Base-by-base conservation (phyloP, 2,797 vertebrate genomes). In the Poeciliopsis paucimaculata region DNA sequence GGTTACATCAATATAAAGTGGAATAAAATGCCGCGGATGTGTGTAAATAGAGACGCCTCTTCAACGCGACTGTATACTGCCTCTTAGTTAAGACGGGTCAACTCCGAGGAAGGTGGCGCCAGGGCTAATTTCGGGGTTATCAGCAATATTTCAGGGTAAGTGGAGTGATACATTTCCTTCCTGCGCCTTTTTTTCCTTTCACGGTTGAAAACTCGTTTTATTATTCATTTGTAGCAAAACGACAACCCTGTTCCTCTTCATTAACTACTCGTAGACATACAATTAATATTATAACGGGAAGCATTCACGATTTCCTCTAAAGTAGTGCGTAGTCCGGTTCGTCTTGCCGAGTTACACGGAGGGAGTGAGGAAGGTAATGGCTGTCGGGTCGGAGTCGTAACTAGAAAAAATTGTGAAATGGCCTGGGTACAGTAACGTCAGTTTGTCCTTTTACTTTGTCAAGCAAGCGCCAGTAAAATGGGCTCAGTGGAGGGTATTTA, bases 161-260 rank as follows among this genome's bases (percentile, higher is more conserved):
- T 95, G 92, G 93, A 96, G 92, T 94, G 92, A 94, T 95, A 95
- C 92, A 91, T 96, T 95, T 94, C 94, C 93, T 94, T 95, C 94
- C 93, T 95, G 94, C 93, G 94, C 95, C 91, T 95, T 94, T 93
- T 89, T 87, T 77, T 87, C 81, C 85, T 90, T 88, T 78, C 87
- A 77, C 83, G 89, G 81, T 80, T 83, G 79, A 86, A 71, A 79
- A 86, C 26, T 77, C 55, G 64, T 82, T 86, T 89, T 86, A 76
- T 83, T 62, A 89, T 88, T 90, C 85, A 84, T 87, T 88, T 81
- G 53, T 31, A 68, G 1, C 47, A 62, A 87, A 88, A 79, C 87
- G 74, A 81, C 57, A 82, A 74, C n/a, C 28, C 66, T 66, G 72
- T 13, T 53, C 2, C 16, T 46, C 2, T 3, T 26, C 18, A 26